Percentiles rank a stretch among this genome's conserved stretches.
These are phyloP conservation scores for Meghimatium bilineatum DNA, from an alignment of 2,888 invertebrate genomes.

Conservation along the genomic window DNA sequence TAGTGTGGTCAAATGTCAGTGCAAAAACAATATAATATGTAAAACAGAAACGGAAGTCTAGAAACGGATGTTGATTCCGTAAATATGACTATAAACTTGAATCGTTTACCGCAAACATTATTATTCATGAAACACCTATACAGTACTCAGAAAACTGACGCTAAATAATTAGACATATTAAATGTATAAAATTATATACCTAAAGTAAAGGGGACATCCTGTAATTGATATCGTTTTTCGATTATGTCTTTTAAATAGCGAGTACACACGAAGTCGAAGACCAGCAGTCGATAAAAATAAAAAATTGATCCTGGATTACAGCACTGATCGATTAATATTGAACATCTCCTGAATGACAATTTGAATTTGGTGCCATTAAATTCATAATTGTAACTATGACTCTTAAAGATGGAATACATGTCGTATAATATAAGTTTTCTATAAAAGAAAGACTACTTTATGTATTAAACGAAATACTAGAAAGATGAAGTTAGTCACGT, in stretches of 20 bases:
- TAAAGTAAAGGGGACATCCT: no score
- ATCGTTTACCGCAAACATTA: neutral
- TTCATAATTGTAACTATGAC: neutral
- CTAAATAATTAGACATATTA: no score
- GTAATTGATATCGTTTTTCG: no score
- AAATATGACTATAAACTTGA: neutral
- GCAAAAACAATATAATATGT: neutral
- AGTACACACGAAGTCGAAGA: no score
- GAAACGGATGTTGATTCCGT: conserved; percentile 1
- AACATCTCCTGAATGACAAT: neutral
- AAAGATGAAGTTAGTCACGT: conserved; percentile 51
- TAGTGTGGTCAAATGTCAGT: neutral
- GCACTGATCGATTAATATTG: neutral
- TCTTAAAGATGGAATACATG: neutral
- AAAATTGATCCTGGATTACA: no score
- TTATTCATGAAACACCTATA: no score
- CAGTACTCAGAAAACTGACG: no score
- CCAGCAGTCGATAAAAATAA: no score
- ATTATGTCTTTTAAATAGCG: no score
- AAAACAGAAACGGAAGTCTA: no score
- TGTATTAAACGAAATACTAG: conserved; percentile 2
- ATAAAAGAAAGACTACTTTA: neutral
- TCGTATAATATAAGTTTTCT: neutral
- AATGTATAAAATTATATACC: no score
- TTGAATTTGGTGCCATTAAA: neutral